Evolutionary conservation across 1,140 invertebrate species (phyloP).

Genomic region (Phymorhynchus buccinoides): DNA sequence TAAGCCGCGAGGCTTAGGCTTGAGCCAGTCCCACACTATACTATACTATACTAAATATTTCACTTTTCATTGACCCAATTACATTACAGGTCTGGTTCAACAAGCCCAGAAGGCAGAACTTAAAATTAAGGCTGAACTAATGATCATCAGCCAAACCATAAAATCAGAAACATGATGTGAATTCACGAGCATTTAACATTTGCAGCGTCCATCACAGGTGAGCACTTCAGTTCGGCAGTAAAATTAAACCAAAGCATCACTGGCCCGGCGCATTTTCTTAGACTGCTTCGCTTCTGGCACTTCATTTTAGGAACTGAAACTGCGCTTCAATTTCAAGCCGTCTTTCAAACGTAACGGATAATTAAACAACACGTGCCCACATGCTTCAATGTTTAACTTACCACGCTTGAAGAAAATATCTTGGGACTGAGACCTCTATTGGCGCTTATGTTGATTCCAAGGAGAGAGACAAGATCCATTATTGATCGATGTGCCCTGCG

Average conservation of each 20-base stretch:
- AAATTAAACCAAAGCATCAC: not conserved
- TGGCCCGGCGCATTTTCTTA: not conserved
- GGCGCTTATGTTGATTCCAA: constrained; percentile 26
- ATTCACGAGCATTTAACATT: not conserved
- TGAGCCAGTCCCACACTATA: too few species aligned
- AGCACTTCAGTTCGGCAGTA: not conserved
- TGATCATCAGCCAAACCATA: too few species aligned
- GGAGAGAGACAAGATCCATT: constrained; percentile 39
- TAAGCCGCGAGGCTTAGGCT: too few species aligned
- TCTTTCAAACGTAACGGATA: not conserved
- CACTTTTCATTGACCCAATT: too few species aligned
- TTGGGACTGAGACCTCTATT: constrained; percentile 14
- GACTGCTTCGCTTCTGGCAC: not conserved
- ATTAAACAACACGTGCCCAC: not conserved
- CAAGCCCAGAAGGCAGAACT: too few species aligned
- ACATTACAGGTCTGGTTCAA: too few species aligned
- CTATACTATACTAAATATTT: too few species aligned
- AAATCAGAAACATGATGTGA: too few species aligned
- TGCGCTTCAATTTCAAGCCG: too few species aligned
- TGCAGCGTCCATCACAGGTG: not conserved
- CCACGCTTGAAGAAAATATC: constrained; percentile 24
- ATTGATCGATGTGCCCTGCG: constrained; percentile 32
- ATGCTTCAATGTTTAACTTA: constrained; percentile 1
- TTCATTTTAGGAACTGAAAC: too few species aligned
- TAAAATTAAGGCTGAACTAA: too few species aligned